Evolutionary conservation across 2,797 vertebrate genomes (phyloP), one percentile per base, ranked within the genome.

Genomic region (Alfaro cultratus): DNA sequence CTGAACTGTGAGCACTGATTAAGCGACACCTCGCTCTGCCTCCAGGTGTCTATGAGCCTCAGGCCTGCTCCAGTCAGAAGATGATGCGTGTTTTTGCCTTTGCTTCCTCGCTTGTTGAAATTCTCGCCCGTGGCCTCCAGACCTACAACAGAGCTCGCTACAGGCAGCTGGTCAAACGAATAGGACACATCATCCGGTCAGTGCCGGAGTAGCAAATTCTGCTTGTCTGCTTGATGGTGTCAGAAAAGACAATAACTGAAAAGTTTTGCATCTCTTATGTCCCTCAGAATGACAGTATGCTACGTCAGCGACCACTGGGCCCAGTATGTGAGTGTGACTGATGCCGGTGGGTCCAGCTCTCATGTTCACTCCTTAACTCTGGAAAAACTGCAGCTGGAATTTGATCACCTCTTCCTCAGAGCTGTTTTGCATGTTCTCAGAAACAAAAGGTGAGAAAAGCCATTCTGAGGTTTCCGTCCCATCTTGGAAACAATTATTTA

Each of bases 11-110:
- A 13, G 75, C 34, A 1, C 18, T 76, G 21, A 64, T 7, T 43
- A 83, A 75, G 60, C 87, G 68, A 91, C 74, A 15, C 8, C 26
- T n/a, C 2, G 0, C 21, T 85, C 31, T 76, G 62, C 75, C 73
- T 77, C 72, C 85, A 99, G 98, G 96, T 92, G 94, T 94, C 87
- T 99, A 98, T 93, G 94, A 96, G 87, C 97, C 98, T 36, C 96
- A 97, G 93, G 97, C 96, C 88, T 96, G 96, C 70, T 97, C 97
- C 89, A 96, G 97, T 79, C 97, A 98, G 90, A 97, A 97, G 90
- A 99, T 99, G 97, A 99, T 99, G 98, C 97, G 97, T 85, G 95
- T 97, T 85, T 99, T 99, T 95, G 97, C 97, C 12, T 99, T 99
- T 86, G 97, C 97, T 3, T 98, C 97, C 34, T 98, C 98, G 0